Conservation (phyloP, 2,888 invertebrate species). For the Stenolophus ochropezus region DNA sequence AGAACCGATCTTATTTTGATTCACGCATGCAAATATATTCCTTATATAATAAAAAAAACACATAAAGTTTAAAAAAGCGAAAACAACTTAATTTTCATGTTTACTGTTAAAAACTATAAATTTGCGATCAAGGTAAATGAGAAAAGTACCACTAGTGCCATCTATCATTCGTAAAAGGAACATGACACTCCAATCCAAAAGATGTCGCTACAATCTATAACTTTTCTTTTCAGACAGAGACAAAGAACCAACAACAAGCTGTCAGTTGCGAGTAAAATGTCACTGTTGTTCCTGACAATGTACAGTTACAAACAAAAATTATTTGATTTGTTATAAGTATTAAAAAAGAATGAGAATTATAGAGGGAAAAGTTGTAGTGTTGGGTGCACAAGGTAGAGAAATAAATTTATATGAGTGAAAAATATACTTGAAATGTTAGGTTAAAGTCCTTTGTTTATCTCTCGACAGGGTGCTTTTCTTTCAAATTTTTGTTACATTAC, state of each 20-base stretch:
- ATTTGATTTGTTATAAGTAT: slow-evolving; percentile 15
- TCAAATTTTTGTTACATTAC: too few species aligned
- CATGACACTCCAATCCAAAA: not conserved
- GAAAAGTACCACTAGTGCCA: too few species aligned
- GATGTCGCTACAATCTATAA: not conserved
- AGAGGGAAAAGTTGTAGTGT: slow-evolving; percentile 89
- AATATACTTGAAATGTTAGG: not conserved
- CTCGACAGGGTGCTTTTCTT: too few species aligned
- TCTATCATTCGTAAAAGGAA: not conserved
- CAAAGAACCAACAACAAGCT: not conserved
- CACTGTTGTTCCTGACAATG: slow-evolving; percentile 1
- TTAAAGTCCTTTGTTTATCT: slow-evolving; percentile 51
- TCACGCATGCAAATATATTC: too few species aligned
- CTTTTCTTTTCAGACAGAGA: not conserved
- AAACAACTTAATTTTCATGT: too few species aligned
- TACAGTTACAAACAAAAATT: not conserved
- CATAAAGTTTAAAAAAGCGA: too few species aligned
- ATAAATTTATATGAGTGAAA: not conserved
- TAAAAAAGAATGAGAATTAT: slow-evolving; percentile 80
- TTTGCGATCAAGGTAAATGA: too few species aligned
- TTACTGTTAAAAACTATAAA: too few species aligned
- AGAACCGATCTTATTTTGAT: too few species aligned
- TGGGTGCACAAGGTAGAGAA: slow-evolving; percentile 84
- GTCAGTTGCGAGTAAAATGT: not conserved
- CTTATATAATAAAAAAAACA: too few species aligned